phyloP scores from a whole-genome alignment of 2,888 invertebrate species.

The Tribolium freemani region DNA sequence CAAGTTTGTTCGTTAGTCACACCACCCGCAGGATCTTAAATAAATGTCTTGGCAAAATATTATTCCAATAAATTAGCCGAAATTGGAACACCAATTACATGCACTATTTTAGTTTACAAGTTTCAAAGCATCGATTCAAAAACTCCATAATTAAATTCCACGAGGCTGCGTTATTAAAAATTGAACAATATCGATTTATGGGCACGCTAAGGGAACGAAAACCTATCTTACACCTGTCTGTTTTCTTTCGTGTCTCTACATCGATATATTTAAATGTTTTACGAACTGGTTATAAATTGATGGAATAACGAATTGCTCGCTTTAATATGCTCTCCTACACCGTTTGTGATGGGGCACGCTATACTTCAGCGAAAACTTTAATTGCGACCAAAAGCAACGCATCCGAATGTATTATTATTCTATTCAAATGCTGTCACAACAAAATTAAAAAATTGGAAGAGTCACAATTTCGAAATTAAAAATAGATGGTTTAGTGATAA shows the following conservation, averaged over 20 bases:
- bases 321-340: slow-evolving; percentile 36
- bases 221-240: slow-evolving; percentile 45
- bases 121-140: neutral
- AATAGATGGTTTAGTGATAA: neutral
- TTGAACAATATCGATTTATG: slow-evolving; percentile 42
- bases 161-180: slow-evolving; percentile 39
- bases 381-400: neutral
- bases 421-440: neutral
- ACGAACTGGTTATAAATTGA: slow-evolving; percentile 49
- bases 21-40: slow-evolving; percentile 41
- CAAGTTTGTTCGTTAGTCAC: slow-evolving; percentile 35
- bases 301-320: slow-evolving; percentile 49
- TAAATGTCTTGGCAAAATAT: slow-evolving; percentile 39
- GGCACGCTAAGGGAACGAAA: slow-evolving; percentile 45
- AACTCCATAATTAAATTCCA: slow-evolving; percentile 24
- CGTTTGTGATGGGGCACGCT: slow-evolving; percentile 31
- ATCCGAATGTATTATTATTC: neutral
- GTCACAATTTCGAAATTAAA: neutral
- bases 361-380: slow-evolving; percentile 23
- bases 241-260: slow-evolving; percentile 43
- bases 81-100: slow-evolving; percentile 28
- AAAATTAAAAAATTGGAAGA: neutral
- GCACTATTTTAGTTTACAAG: slow-evolving; percentile 26
- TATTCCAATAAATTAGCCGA: slow-evolving; percentile 36
- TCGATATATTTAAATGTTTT: slow-evolving; percentile 51